phyloP scores from a whole-genome alignment of 2,888 invertebrate genomes.

The Drosophila mimetica region DNA sequence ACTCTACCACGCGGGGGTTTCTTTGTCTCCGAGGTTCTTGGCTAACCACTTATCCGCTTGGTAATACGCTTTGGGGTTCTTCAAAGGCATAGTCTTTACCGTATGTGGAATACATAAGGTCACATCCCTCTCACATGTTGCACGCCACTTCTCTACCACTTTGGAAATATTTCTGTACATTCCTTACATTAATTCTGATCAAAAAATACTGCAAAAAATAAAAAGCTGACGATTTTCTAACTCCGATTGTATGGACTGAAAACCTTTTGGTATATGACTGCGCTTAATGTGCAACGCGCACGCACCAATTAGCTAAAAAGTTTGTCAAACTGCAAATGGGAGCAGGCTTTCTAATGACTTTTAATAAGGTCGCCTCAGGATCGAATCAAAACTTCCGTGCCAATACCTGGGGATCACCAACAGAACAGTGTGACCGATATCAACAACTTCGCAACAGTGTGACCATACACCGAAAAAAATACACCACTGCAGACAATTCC shows the following conservation, averaged over 20 bases:
- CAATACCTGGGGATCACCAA: background rate
- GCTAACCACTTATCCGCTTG: slow-evolving; percentile 3
- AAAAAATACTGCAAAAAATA: background rate
- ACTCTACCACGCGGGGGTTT: no score
- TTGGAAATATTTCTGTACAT: background rate
- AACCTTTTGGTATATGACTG: background rate
- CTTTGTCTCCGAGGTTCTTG: slow-evolving; percentile 1
- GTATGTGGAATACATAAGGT: background rate
- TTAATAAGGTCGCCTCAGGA: background rate
- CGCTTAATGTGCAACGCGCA: slow-evolving; percentile 16
- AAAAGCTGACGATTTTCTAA: background rate
- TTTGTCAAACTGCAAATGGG: slow-evolving; percentile 28
- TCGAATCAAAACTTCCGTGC: background rate
- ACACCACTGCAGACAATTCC: no score
- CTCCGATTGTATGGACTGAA: background rate
- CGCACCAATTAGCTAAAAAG: slow-evolving; percentile 41
- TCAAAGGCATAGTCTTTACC: background rate
- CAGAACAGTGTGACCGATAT: background rate
- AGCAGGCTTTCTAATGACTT: background rate
- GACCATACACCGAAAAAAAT: background rate
- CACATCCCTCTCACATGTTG: background rate
- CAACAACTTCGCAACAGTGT: background rate
- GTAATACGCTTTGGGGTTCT: background rate
- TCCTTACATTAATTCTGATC: background rate
- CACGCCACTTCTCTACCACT: background rate